phyloP scores from a whole-genome alignment of 2,888 invertebrate species.

The Elmis aenea region DNA sequence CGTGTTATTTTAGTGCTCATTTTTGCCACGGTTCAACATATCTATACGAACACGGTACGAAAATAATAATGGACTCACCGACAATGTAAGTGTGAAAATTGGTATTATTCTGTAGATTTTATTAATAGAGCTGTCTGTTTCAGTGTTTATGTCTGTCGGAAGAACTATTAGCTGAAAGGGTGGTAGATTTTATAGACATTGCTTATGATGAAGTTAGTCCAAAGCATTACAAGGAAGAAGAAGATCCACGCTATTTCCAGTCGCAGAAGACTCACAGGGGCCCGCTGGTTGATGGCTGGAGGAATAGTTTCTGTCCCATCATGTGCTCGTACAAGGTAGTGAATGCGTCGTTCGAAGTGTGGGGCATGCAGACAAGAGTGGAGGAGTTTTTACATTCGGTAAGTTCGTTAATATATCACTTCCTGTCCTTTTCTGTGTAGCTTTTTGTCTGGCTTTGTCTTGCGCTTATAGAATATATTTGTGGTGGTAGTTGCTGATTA shows the following conservation, averaged over 20 bases:
- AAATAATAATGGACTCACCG: conserved; percentile 79
- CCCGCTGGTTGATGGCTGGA: conserved; percentile 80
- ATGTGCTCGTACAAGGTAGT: conserved; percentile 94
- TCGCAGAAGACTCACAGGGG: conserved; percentile 80
- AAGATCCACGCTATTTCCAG: conserved; percentile 80
- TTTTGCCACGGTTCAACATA: conserved; percentile 79
- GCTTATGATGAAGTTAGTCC: conserved; percentile 81
- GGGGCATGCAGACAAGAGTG: conserved; percentile 85
- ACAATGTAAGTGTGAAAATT: conserved; percentile 66
- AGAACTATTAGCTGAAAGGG: conserved; percentile 67
- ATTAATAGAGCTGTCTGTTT: conserved; percentile 28
- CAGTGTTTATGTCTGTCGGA: conserved; percentile 70
- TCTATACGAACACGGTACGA: conserved; percentile 86
- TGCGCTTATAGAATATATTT: no score
- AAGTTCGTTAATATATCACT: no score
- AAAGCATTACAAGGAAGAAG: conserved; percentile 84
- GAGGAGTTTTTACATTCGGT: conserved; percentile 85
- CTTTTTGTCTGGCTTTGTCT: conserved; percentile 12
- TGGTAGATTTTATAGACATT: conserved; percentile 80
- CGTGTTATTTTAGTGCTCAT: conserved; percentile 72
- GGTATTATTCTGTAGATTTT: conserved; percentile 4
- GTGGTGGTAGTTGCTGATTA: no score
- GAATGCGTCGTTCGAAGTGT: conserved; percentile 82
- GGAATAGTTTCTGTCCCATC: conserved; percentile 65
- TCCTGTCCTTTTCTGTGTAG: conserved; percentile 19